Evolutionary conservation across 2,113 vertebrate genomes (phyloP).

Genomic region (Thoracochromis brauschi): DNA sequence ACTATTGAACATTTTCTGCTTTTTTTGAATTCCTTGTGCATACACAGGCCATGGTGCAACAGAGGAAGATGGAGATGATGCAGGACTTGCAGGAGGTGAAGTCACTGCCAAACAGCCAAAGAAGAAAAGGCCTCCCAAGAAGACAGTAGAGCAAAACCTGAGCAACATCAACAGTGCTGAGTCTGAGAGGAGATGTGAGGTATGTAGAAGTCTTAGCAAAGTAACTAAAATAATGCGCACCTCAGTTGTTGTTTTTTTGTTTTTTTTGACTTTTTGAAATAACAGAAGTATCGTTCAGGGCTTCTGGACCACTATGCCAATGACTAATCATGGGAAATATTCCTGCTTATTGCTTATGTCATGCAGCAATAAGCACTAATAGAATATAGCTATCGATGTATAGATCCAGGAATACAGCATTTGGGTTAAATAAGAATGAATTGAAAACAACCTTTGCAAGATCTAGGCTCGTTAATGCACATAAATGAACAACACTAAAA

Average conservation of each 20-base stretch:
- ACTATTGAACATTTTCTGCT: not conserved
- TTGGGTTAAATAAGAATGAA: not conserved
- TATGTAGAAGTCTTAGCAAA: slow-evolving; percentile 27
- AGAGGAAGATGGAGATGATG: slow-evolving; percentile 8
- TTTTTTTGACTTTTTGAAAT: not conserved
- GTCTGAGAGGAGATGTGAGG: slow-evolving; percentile 76
- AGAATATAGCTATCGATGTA: not conserved
- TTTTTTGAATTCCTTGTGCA: not conserved
- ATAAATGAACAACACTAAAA: not conserved
- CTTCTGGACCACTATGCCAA: not conserved
- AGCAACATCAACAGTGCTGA: slow-evolving; percentile 80
- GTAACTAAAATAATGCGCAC: not conserved
- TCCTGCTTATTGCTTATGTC: not conserved
- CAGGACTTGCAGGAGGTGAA: not conserved
- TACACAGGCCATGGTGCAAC: slow-evolving; percentile 25
- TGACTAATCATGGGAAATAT: not conserved
- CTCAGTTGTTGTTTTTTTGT: not conserved
- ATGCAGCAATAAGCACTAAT: not conserved
- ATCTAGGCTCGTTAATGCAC: not conserved
- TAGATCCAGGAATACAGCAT: not conserved
- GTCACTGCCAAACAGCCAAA: slow-evolving; percentile 62
- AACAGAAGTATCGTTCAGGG: not conserved
- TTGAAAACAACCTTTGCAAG: not conserved
- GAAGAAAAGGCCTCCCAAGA: slow-evolving; percentile 75
- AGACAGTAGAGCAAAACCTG: slow-evolving; percentile 85